These are phyloP conservation scores for Parambassis ranga DNA, from an alignment of 2,797 vertebrate genomes.

Conservation along the genomic window DNA sequence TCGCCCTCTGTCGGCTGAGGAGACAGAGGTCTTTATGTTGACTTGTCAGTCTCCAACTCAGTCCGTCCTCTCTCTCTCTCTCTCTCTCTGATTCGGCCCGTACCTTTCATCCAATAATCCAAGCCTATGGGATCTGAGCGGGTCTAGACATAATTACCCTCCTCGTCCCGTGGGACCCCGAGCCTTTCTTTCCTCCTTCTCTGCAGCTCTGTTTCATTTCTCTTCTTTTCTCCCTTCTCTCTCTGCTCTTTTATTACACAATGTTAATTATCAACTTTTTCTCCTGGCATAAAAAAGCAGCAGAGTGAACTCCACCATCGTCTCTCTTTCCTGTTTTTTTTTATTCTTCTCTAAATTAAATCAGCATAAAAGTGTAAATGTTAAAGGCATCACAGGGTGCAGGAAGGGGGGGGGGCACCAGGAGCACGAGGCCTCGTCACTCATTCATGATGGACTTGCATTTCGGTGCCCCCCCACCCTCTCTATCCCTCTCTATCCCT, in stretches of 20 bases:
- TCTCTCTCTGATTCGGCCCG: constrained; percentile 64
- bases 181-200: constrained; percentile 23
- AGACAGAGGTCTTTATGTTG: constrained; percentile 75
- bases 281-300: background rate
- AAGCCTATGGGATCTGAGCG: constrained; percentile 76
- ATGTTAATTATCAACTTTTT: constrained; percentile 30
- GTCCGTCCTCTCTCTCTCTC: constrained; percentile 3
- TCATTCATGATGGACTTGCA: constrained; percentile 92
- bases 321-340: constrained; percentile 7
- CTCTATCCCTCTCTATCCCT: background rate
- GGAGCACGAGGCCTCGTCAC: constrained; percentile 75
- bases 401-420: constrained; percentile 8
- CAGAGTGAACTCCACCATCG: background rate
- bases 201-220: constrained; percentile 12
- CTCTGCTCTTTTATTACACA: constrained; percentile 22
- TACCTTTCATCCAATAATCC: constrained; percentile 87
- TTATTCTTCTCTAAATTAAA: no score
- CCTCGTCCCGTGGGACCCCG: constrained; percentile 23
- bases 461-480: constrained; percentile 80
- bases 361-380: no score
- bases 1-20: constrained; percentile 77
- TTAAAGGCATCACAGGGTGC: no score
- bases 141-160: constrained; percentile 81
- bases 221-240: constrained; percentile 15
- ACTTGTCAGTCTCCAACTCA: constrained; percentile 56